Conservation (phyloP, 2,797 vertebrate genomes). For the Myotis daubentonii region DNA sequence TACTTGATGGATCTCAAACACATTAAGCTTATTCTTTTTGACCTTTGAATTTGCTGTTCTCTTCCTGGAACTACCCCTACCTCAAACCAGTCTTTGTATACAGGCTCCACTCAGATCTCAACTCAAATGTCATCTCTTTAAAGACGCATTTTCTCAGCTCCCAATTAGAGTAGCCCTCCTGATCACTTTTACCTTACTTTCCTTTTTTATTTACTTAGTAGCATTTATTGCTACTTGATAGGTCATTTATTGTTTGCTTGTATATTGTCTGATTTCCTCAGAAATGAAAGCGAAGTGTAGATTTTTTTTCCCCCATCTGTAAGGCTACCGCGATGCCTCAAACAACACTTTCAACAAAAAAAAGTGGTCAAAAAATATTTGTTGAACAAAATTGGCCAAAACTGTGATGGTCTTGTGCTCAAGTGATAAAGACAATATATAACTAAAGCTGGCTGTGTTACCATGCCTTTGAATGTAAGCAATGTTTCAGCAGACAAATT, state of each 20-base stretch:
- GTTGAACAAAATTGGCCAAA: conserved; percentile 40
- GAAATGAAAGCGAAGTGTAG: conserved; percentile 34
- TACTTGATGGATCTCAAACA: neutral
- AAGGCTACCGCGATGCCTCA: neutral
- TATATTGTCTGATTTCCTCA: conserved; percentile 47
- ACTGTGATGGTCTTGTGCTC: neutral
- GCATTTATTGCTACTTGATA: conserved; percentile 34
- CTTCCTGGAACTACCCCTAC: neutral
- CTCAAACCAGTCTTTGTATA: conserved; percentile 24
- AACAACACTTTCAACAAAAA: conserved; percentile 24
- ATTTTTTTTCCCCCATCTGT: neutral
- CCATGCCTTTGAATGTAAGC: conserved; percentile 36
- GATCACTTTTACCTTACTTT: conserved; percentile 20
- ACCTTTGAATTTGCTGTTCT: conserved; percentile 45
- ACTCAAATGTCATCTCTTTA: conserved; percentile 36
- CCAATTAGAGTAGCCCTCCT: neutral
- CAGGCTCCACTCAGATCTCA: neutral
- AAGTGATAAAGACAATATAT: conserved; percentile 9
- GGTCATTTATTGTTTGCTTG: conserved; percentile 33
- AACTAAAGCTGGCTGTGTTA: conserved; percentile 10
- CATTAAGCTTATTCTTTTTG: conserved; percentile 41
- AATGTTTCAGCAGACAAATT: neutral
- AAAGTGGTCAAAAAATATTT: conserved; percentile 24
- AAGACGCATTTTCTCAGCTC: conserved; percentile 52
- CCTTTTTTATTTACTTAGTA: neutral